Conservation (phyloP, 2,113 vertebrate genomes). For the Bothrops jararaca region DNA sequence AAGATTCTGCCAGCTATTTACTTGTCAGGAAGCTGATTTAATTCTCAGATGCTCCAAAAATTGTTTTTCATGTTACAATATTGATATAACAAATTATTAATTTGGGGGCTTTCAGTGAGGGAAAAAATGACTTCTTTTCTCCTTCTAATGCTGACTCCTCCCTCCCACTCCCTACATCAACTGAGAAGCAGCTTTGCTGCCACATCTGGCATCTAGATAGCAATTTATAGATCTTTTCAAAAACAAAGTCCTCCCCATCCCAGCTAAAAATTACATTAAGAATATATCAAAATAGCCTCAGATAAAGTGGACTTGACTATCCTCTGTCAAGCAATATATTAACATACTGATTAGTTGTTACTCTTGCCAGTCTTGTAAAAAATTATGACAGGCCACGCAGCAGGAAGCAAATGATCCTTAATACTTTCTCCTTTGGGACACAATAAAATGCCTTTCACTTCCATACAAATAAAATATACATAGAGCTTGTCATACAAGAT, state of each 20-base stretch:
- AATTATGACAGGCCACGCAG: slow-evolving; percentile 69
- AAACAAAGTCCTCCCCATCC: slow-evolving; percentile 41
- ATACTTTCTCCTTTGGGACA: slow-evolving; percentile 63
- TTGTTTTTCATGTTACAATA: slow-evolving; percentile 60
- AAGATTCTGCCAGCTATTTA: slow-evolving; percentile 63
- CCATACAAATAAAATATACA: slow-evolving; percentile 70
- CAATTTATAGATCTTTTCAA: slow-evolving; percentile 61
- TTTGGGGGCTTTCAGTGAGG: slow-evolving; percentile 66
- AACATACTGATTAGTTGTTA: slow-evolving; percentile 65
- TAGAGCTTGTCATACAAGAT: slow-evolving; percentile 60
- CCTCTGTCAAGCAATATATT: slow-evolving; percentile 51
- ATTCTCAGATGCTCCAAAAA: slow-evolving; percentile 51
- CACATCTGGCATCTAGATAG: slow-evolving; percentile 47
- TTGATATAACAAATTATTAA: slow-evolving; percentile 70
- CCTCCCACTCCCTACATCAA: slow-evolving; percentile 48
- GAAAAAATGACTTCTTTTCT: slow-evolving; percentile 42
- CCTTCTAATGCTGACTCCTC: neutral
- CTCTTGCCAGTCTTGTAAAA: slow-evolving; percentile 63
- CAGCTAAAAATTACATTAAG: slow-evolving; percentile 67
- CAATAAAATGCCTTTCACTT: slow-evolving; percentile 67
- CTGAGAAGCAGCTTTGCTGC: slow-evolving; percentile 67
- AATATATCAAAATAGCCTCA: slow-evolving; percentile 54
- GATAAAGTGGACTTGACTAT: slow-evolving; percentile 54
- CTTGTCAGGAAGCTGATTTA: slow-evolving; percentile 62
- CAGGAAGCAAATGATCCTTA: slow-evolving; percentile 72